Conservation (phyloP, 2,888 invertebrate species). For the Polietes domitor region DNA sequence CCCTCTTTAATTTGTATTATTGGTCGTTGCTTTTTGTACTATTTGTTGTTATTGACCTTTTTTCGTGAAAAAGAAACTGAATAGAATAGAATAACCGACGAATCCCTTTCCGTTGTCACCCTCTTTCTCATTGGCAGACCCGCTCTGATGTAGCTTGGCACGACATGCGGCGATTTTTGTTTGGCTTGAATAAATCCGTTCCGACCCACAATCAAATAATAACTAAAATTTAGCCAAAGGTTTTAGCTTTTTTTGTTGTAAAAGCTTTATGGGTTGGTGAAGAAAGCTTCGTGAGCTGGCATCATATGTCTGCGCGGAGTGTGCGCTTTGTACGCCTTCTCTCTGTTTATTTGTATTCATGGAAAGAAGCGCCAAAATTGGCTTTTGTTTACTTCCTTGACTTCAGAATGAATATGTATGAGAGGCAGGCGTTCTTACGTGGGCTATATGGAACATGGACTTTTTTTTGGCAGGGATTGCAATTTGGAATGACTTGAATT, state of each 20-base stretch:
- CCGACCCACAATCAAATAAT: slow-evolving; percentile 45
- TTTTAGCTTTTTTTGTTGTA: neutral
- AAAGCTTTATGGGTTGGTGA: slow-evolving; percentile 43
- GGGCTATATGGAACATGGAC: neutral
- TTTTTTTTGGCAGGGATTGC: neutral
- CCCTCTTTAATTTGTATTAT: slow-evolving; percentile 20
- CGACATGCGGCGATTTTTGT: neutral
- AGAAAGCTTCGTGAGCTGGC: neutral
- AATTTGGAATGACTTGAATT: neutral
- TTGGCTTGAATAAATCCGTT: slow-evolving; percentile 39
- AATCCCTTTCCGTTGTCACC: neutral
- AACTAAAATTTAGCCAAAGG: slow-evolving; percentile 51
- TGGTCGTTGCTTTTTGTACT: slow-evolving; percentile 6
- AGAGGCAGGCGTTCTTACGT: neutral
- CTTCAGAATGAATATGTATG: slow-evolving; percentile 1
- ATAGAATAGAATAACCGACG: neutral
- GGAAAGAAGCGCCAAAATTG: slow-evolving; percentile 48
- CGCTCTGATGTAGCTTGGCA: slow-evolving; percentile 47
- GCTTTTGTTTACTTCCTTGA: slow-evolving; percentile 22
- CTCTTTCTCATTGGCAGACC: slow-evolving; percentile 23
- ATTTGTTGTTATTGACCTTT: slow-evolving; percentile 55
- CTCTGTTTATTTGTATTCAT: slow-evolving; percentile 47
- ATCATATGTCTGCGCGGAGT: slow-evolving; percentile 48
- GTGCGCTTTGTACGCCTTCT: slow-evolving; percentile 21
- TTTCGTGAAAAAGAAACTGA: neutral